These are phyloP conservation scores for Stegodyphus mimosarum DNA, from an alignment of 1,140 invertebrate genomes.

Conservation along the genomic window DNA sequence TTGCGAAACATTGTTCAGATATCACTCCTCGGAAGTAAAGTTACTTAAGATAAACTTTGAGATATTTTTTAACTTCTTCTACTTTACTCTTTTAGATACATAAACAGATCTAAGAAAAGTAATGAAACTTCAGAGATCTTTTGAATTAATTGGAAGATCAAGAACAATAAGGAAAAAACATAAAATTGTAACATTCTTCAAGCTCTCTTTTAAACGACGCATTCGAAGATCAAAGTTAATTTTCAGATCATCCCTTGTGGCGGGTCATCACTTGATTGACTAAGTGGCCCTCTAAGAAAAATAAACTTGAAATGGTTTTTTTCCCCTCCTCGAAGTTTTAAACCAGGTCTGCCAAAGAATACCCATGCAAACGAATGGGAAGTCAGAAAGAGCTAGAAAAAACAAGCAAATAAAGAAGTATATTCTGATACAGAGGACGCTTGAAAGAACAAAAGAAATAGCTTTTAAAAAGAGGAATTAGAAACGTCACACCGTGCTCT, in stretches of 20 bases:
- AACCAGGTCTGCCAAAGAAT: neutral
- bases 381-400: constrained; percentile 24
- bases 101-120: too few species aligned
- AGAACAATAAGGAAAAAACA: too few species aligned
- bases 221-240: constrained; percentile 46
- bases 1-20: neutral
- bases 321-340: constrained; percentile 1
- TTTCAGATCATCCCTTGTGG: constrained; percentile 41
- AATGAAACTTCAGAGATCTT: too few species aligned
- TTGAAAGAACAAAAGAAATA: constrained; percentile 55
- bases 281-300: constrained; percentile 51
- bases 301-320: constrained; percentile 19
- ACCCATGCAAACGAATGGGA: constrained; percentile 11
- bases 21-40: too few species aligned
- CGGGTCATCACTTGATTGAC: constrained; percentile 47
- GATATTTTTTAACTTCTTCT: too few species aligned
- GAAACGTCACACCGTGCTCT: constrained; percentile 53
- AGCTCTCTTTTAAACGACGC: constrained; percentile 11
- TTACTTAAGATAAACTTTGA: too few species aligned
- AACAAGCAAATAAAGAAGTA: constrained; percentile 47
- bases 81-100: too few species aligned
- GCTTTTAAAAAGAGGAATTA: constrained; percentile 54
- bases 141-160: too few species aligned
- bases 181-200: neutral
- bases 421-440: constrained; percentile 37